phyloP scores from a whole-genome alignment of 2,797 vertebrate genomes.

The Malacoctenus gilli region DNA sequence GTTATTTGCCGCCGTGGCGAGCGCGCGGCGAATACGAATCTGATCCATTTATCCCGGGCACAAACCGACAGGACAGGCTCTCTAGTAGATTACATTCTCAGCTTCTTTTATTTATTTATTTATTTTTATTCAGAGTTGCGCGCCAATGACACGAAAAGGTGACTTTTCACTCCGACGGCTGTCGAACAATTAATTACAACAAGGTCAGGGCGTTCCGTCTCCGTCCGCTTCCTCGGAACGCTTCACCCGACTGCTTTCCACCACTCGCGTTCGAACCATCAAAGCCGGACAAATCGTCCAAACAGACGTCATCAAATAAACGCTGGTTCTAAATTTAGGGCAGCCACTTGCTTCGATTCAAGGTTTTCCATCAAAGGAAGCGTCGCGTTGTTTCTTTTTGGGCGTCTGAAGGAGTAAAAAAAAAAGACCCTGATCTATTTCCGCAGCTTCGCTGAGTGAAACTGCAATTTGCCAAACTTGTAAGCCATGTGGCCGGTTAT shows the following conservation, averaged over 20 bases:
- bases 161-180: background rate
- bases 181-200: background rate
- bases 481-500: conserved; percentile 37
- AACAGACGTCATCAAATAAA: too few species aligned
- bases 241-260: background rate
- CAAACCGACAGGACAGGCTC: conserved; percentile 10
- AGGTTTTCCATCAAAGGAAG: too few species aligned
- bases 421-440: too few species aligned
- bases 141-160: conserved; percentile 5
- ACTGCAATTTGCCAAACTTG: conserved; percentile 28
- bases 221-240: background rate
- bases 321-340: too few species aligned
- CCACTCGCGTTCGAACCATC: background rate
- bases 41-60: conserved; percentile 54
- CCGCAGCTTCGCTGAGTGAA: conserved; percentile 5
- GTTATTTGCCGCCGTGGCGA: conserved; percentile 32
- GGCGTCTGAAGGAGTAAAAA: background rate
- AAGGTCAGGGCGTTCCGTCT: background rate
- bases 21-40: conserved; percentile 60
- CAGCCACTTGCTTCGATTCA: too few species aligned
- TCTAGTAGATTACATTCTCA: conserved; percentile 21
- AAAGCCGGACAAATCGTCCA: too few species aligned
- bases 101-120: too few species aligned
- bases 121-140: conserved; percentile 10
- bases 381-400: background rate